Percentiles rank a stretch among this genome's conserved stretches.
These are phyloP conservation scores for Octomys mimax DNA, from an alignment of 2,797 vertebrate species.

Conservation along the genomic window DNA sequence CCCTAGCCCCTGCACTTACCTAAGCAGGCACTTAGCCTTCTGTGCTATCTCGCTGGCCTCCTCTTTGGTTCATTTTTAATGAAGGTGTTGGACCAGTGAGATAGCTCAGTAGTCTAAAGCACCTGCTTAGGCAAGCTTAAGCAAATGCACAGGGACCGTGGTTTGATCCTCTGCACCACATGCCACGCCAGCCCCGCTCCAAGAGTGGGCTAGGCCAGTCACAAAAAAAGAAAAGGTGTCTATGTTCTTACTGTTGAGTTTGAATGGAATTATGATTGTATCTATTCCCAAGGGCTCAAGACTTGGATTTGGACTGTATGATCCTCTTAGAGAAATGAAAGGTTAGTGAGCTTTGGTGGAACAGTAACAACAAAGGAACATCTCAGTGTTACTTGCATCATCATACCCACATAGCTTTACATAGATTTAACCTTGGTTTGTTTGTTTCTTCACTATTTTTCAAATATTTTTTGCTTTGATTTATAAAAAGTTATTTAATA, in stretches of 20 bases:
- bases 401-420: neutral
- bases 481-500: constrained; percentile 34
- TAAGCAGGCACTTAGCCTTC: no score
- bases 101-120: no score
- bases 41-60: no score
- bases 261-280: constrained; percentile 22
- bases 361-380: neutral
- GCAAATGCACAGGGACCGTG: no score
- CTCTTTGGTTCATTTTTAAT: no score
- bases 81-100: no score
- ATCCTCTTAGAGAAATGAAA: neutral
- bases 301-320: neutral
- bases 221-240: neutral
- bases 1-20: no score
- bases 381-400: neutral
- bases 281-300: neutral
- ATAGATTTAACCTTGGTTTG: neutral
- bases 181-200: no score
- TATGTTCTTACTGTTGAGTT: neutral
- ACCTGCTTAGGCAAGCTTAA: no score
- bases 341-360: neutral
- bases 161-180: no score
- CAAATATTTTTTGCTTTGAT: neutral
- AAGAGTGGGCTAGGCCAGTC: no score
- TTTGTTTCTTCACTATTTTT: neutral